Percentiles rank a stretch among this genome's conserved stretches.
These are phyloP conservation scores for Gallinago undulata DNA, from an alignment of 2,113 vertebrate species.

Conservation along the genomic window DNA sequence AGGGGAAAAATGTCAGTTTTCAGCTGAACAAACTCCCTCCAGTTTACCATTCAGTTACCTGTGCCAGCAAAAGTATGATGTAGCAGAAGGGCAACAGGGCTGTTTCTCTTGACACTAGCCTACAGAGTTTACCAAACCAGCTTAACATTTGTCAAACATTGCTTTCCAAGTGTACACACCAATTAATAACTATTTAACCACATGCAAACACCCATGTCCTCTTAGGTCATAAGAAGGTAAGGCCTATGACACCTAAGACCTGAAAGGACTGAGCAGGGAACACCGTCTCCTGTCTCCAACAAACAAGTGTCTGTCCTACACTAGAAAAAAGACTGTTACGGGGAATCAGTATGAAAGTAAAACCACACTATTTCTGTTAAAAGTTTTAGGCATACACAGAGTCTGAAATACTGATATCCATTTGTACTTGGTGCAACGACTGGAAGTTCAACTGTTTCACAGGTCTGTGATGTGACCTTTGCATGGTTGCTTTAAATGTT, in stretches of 20 bases:
- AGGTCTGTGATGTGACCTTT: background rate
- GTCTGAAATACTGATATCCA: background rate
- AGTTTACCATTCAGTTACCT: background rate
- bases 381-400: background rate
- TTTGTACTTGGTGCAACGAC: background rate
- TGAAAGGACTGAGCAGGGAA: background rate
- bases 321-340: background rate
- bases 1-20: background rate
- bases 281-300: accelerated
- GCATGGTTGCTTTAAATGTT: background rate
- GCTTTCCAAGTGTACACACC: background rate
- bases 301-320: background rate
- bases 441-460: background rate
- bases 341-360: background rate
- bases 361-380: background rate
- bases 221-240: background rate
- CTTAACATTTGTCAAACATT: background rate
- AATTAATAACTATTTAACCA: background rate
- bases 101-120: background rate
- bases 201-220: background rate
- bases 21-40: background rate
- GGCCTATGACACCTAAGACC: background rate
- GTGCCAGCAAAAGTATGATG: background rate
- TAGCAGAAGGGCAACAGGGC: background rate
- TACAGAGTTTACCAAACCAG: background rate